Base-by-base conservation (phyloP, 2,888 invertebrate genomes). In the Synergus laeviventris region DNA sequence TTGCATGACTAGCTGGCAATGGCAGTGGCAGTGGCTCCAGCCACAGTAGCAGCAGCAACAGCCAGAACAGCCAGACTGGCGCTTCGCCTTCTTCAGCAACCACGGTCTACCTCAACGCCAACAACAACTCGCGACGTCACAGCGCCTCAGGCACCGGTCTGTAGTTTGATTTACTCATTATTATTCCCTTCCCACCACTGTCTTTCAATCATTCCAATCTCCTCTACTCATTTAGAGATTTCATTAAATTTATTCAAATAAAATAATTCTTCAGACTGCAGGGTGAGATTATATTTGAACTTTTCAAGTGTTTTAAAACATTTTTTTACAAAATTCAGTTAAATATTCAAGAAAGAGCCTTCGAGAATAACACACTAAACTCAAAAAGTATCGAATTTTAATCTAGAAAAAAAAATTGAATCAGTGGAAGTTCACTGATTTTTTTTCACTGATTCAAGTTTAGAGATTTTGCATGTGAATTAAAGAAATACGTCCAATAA, bases 1-100 rank as follows among this genome's bases (percentile, higher is more conserved):
- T 91, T 91, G 90, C 90, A 89, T 91, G 90, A 89, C 86, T 89
- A 87, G 87, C 86, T 85, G 88, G 84, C 84, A 85, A 83, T 84
- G 86, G 87, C 81, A 86, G 87, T 78, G 83, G 85, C 84, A 85
- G 84, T 81, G 83, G 85, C 81, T 84, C 85, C 84, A 86, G 87
- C 85, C 84, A 85, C 79, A 87, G 88, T 84, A 87, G 89, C 86
- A 89, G 89, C 86, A 89, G 81, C 85, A 89, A 86, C 88, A 91
- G 90, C 87, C 90, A 90, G 77, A 90, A 89, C 88, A 90, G 89
- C 86, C 91, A 90, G 79, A 85, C 87, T 54, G 89, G 89, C 64
- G 85, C 85, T 31, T 88, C 86, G 59, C 86, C 86, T 60, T 85
- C 85, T 12, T 81, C 86, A 60, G 79, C 86, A 42, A 82, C 86